Evolutionary conservation across 2,888 invertebrate genomes (phyloP).

Genomic region (Exephanes ischioxanthus): DNA sequence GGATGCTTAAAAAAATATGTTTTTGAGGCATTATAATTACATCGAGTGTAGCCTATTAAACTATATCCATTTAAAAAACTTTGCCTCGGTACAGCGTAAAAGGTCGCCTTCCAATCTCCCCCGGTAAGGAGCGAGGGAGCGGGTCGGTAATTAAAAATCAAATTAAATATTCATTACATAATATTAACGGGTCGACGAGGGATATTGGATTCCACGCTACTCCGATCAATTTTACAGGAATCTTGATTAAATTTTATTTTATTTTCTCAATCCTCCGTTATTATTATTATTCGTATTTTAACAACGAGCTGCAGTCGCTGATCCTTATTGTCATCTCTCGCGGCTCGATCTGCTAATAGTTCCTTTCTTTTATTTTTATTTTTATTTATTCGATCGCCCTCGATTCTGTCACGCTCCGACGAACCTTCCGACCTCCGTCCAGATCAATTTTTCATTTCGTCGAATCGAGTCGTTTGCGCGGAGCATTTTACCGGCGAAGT

Average conservation of each 20-base stretch:
- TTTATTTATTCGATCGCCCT: background rate
- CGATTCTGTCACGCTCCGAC: background rate
- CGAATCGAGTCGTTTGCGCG: conserved; percentile 15
- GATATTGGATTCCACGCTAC: background rate
- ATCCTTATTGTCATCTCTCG: background rate
- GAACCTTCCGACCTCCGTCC: background rate
- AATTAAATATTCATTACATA: conserved; percentile 13
- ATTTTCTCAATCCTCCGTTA: background rate
- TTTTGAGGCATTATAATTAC: too few relatives aligned
- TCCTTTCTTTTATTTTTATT: background rate
- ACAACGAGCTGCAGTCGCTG: background rate
- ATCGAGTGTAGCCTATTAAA: background rate
- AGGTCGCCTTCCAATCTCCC: background rate
- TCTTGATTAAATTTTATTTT: conserved; percentile 16
- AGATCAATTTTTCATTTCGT: conserved; percentile 44
- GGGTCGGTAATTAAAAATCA: background rate
- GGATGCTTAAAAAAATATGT: too few relatives aligned
- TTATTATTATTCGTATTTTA: background rate
- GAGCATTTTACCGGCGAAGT: conserved; percentile 19
- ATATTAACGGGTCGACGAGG: background rate
- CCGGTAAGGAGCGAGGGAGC: background rate
- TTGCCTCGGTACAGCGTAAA: background rate
- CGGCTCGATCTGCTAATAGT: background rate
- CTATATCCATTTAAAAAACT: background rate
- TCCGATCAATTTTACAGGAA: background rate